Conservation (phyloP, 2,113 vertebrate species). For the Hoplias malabaricus region DNA sequence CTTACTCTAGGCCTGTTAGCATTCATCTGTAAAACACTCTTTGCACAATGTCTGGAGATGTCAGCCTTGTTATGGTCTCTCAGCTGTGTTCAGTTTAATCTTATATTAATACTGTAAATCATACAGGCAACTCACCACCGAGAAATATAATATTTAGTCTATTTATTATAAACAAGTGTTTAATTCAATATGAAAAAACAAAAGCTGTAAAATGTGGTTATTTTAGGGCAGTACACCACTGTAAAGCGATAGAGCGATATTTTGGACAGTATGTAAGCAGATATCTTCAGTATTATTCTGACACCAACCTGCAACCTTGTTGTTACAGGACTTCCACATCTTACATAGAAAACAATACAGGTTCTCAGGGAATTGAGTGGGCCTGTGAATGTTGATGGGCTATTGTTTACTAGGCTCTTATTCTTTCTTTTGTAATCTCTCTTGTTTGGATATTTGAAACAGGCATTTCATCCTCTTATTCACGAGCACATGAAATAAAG, state of each 20-base stretch:
- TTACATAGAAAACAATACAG: not conserved
- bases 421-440: not conserved
- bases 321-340: too few relatives aligned
- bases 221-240: too few relatives aligned
- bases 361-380: not conserved
- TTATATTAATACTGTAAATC: too few relatives aligned
- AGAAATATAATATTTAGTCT: too few relatives aligned
- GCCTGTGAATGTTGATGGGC: not conserved
- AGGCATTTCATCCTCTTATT: not conserved
- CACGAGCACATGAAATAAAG: not conserved
- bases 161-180: too few relatives aligned
- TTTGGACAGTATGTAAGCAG: too few relatives aligned
- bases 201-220: too few relatives aligned
- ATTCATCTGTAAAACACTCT: not conserved
- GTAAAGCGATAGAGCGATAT: too few relatives aligned
- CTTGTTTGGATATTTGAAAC: not conserved
- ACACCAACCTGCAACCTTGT: too few relatives aligned
- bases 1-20: not conserved
- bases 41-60: not conserved
- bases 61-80: not conserved
- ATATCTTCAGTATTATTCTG: too few relatives aligned
- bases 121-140: too few relatives aligned
- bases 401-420: not conserved
- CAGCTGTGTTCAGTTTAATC: not conserved
- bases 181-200: too few relatives aligned